Conservation (phyloP, 2,888 invertebrate species). For the Lampropteryx suffumata region DNA sequence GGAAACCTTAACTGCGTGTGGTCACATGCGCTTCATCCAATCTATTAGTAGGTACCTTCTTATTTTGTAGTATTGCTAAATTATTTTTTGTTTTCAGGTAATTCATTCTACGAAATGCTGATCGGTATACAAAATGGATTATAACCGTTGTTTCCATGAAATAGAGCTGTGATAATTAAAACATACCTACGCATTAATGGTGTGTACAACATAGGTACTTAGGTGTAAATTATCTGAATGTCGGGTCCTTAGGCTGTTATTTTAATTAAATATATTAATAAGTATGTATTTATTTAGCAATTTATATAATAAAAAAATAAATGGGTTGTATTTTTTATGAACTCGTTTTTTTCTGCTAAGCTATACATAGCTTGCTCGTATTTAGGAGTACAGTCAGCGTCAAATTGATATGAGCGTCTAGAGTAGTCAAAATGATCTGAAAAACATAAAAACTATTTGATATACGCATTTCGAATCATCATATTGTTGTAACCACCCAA, state of each 20-base stretch:
- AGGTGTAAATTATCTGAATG: conserved; percentile 24
- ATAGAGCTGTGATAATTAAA: conserved; percentile 67
- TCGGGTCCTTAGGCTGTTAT: conserved; percentile 31
- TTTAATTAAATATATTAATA: conserved; percentile 30
- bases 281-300: conserved; percentile 45
- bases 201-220: conserved; percentile 30
- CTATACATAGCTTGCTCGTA: too few species aligned
- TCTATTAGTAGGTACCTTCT: too few species aligned
- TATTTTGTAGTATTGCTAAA: too few species aligned
- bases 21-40: too few species aligned
- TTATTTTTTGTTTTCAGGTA: conserved; percentile 22
- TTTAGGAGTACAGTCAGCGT: too few species aligned
- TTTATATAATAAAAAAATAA: conserved; percentile 1
- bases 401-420: too few species aligned
- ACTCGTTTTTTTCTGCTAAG: too few species aligned
- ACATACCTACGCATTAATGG: conserved; percentile 36
- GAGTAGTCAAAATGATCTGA: too few species aligned
- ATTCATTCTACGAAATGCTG: not conserved
- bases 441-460: too few species aligned
- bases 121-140: conserved; percentile 11
- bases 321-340: not conserved
- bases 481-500: too few species aligned
- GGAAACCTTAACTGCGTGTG: too few species aligned
- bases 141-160: conserved; percentile 39
- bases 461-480: too few species aligned